A percentile compares a stretch with the other conserved stretches of the same genome.
Evolutionary conservation across 1,140 invertebrate species (phyloP).

Genomic region (Thaumatotibia leucotreta): DNA sequence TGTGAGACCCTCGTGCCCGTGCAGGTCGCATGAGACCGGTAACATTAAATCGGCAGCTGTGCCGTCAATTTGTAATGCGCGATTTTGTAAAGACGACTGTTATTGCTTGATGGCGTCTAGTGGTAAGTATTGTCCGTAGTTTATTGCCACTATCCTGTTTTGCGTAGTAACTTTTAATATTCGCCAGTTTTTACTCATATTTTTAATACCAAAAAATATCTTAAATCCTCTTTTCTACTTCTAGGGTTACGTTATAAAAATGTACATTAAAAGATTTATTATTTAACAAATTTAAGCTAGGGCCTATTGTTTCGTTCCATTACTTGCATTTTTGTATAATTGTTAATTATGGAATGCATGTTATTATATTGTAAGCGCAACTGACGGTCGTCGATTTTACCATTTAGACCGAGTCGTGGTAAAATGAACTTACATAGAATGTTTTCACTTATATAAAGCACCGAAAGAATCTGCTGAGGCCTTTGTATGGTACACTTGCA

Average conservation of each 20-base stretch:
- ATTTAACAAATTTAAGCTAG: constrained; percentile 56
- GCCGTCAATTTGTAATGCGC: background rate
- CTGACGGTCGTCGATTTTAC: constrained; percentile 21
- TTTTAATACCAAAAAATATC: constrained; percentile 43
- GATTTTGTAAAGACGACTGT: background rate
- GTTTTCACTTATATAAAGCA: too few species aligned
- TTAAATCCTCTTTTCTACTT: constrained; percentile 19
- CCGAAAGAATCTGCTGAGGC: too few species aligned
- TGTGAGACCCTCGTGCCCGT: too few species aligned
- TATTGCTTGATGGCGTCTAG: background rate
- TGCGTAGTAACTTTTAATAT: constrained; percentile 2
- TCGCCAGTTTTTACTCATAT: constrained; percentile 15
- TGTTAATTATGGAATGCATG: constrained; percentile 64
- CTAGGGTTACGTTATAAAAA: constrained; percentile 62
- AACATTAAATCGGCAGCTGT: background rate
- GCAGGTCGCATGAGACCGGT: too few species aligned
- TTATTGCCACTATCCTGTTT: background rate
- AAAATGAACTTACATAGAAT: background rate
- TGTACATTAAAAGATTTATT: constrained; percentile 52
- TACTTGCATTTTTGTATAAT: constrained; percentile 72
- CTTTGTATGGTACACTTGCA: background rate
- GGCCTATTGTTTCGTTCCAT: constrained; percentile 62
- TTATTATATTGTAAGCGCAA: constrained; percentile 59
- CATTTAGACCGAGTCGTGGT: background rate
- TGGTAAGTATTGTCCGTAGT: constrained; percentile 1